phyloP scores from a whole-genome alignment of 2,888 invertebrate genomes.

The Amphipoea lucens region DNA sequence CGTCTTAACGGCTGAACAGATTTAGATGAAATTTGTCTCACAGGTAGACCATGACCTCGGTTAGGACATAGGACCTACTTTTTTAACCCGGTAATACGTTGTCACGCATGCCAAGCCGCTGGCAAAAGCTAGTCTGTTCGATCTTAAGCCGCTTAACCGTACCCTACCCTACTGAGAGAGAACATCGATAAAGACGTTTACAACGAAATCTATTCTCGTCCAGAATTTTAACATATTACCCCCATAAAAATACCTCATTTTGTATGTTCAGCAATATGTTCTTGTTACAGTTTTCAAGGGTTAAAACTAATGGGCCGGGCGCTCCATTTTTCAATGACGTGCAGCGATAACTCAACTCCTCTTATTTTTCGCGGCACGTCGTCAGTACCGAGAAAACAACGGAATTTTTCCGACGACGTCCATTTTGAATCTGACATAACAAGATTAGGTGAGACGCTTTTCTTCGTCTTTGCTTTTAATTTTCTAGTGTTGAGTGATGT shows the following conservation, averaged over 20 bases:
- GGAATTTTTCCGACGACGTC: conserved; percentile 32
- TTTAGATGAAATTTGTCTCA: too few species aligned
- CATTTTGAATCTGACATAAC: conserved; percentile 56
- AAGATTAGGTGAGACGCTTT: conserved; percentile 46
- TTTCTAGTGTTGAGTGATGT: conserved; percentile 20
- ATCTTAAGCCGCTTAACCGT: too few species aligned
- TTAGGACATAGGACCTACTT: too few species aligned
- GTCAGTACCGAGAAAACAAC: conserved; percentile 10
- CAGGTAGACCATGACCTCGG: too few species aligned
- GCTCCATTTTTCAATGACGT: conserved; percentile 44
- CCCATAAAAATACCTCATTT: conserved; percentile 40
- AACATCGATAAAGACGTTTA: conserved; percentile 27
- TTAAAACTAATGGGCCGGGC: conserved; percentile 31
- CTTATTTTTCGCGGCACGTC: conserved; percentile 39
- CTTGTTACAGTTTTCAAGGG: conserved; percentile 42
- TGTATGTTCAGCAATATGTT: conserved; percentile 44
- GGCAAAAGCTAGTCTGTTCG: neutral
- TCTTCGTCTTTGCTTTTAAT: conserved; percentile 41
- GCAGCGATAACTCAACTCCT: conserved; percentile 20
- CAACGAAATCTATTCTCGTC: conserved; percentile 24
- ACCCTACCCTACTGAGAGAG: too few species aligned
- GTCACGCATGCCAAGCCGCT: too few species aligned
- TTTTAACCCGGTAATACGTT: too few species aligned
- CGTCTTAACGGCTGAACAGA: too few species aligned
- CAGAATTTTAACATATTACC: conserved; percentile 38